Base-by-base conservation (phyloP, 2,113 vertebrate species). In the Candoia aspera region DNA sequence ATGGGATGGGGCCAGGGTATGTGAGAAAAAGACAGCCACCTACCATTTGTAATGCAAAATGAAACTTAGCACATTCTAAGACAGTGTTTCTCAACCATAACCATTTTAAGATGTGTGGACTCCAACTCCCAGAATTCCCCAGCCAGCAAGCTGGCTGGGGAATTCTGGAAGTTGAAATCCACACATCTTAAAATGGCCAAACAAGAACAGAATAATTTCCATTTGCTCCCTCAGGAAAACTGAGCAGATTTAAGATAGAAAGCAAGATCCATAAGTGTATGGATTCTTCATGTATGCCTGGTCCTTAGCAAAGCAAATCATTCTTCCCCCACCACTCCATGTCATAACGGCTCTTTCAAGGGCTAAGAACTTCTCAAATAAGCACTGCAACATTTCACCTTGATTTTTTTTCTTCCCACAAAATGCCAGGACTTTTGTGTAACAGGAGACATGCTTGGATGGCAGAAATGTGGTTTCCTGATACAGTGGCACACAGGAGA, bases 301-400 rank as follows among this genome's bases (percentile, higher is more conserved):
- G 64, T 10, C 10, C 0, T 0, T 0, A 13, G 37, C 55, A 85
- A 92, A 93, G 88, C 84, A 84, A 95, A 79, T 49, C 59, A 79
- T 79, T 79, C 33, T 42, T 79, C 8, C 73, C 17, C 49, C 17
- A 1, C 3, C 46, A 29, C 26, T 13, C 53, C 1, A 2, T 0
- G 60, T 1, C 24, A 64, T 60, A 4, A 37, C 68, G 15, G 64
- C 33, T 90, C 91, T 88, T 4, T 29, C 91, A 83, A 3, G 73
- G 73, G 46, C 29, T 54, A 91, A 58, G 83, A 85, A 29, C 33
- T 94, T 87, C 58, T 90, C 11, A 94, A 94, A 88, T 84, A 95
- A 96, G 94, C 87, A 93, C 19, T 46, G 64, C 62, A 87, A 93
- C 91, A 57, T 96, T 79, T 96, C 92, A n/a, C 92, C 89, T 94